Evolutionary conservation across 37 sponge, comb jelly and placozoan species (phyloP).

Genomic region (Ianthella basta): DNA sequence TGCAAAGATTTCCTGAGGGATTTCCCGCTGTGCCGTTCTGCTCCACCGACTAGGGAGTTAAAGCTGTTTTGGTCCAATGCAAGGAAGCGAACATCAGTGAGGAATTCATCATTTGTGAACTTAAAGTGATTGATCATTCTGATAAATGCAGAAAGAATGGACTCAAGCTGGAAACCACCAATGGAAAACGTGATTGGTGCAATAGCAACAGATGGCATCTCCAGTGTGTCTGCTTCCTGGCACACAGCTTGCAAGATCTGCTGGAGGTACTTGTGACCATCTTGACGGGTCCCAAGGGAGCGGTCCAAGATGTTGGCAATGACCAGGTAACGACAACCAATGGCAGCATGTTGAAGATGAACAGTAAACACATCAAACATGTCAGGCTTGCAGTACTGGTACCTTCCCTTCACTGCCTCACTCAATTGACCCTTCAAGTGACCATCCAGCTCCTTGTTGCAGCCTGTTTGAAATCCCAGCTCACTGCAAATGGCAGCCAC

Average conservation of each 20-base stretch:
- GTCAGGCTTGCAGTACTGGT: slow-evolving; percentile 14
- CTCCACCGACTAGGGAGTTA: not conserved
- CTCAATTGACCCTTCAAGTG: slow-evolving; percentile 2
- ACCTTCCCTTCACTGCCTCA: not conserved
- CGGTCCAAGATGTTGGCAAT: slow-evolving; percentile 28
- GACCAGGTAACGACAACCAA: slow-evolving; percentile 13
- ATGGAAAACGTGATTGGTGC: slow-evolving; percentile 8
- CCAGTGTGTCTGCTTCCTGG: slow-evolving; percentile 35
- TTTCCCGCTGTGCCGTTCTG: not conserved
- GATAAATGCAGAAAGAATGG: slow-evolving; percentile 3
- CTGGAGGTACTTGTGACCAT: slow-evolving; percentile 15
- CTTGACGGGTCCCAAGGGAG: slow-evolving; percentile 7
- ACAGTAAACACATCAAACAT: slow-evolving; percentile 31
- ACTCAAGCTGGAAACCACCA: not conserved
- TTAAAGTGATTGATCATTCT: not conserved
- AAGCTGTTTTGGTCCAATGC: not conserved
- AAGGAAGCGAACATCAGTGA: slow-evolving; percentile 16
- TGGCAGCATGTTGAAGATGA: slow-evolving; percentile 19
- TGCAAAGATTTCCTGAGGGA: too few relatives aligned
- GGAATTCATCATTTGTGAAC: slow-evolving; percentile 22
- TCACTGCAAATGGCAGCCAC: slow-evolving; percentile 21
- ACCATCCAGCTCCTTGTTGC: slow-evolving; percentile 14
- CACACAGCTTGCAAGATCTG: slow-evolving; percentile 27
- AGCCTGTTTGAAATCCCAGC: slow-evolving; percentile 4
- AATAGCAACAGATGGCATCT: slow-evolving; percentile 27